Conservation (phyloP, 1,140 invertebrate species). For the Arctopsyche grandis region DNA sequence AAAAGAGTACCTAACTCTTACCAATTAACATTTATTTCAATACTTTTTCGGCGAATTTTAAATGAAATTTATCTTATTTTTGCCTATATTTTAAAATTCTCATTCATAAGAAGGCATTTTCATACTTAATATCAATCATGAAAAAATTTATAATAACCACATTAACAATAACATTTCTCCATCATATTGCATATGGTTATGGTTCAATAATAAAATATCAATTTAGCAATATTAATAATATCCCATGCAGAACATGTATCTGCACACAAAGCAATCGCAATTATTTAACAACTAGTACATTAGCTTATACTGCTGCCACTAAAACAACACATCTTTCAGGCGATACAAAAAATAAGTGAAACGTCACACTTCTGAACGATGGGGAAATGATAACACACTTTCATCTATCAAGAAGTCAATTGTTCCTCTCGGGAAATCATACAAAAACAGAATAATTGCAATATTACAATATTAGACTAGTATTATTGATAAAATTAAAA, state of each 20-base stretch:
- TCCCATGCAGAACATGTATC: slow-evolving; percentile 49
- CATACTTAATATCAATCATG: slow-evolving; percentile 48
- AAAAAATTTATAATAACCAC: slow-evolving; percentile 42
- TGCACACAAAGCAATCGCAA: slow-evolving; percentile 52
- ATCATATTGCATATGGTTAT: slow-evolving; percentile 40
- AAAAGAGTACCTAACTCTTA: slow-evolving; percentile 28
- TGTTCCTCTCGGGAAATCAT: no score
- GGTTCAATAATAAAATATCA: slow-evolving; percentile 54
- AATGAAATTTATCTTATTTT: slow-evolving; percentile 26
- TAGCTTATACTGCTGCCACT: slow-evolving; percentile 49
- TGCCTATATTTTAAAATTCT: slow-evolving; percentile 33
- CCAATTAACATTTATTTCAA: slow-evolving; percentile 25
- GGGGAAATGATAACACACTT: not conserved
- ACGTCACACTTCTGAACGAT: slow-evolving; percentile 28
- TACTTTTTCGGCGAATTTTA: slow-evolving; percentile 26
- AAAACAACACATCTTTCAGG: slow-evolving; percentile 44
- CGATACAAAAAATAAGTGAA: slow-evolving; percentile 42
- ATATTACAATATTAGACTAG: slow-evolving; percentile 24
- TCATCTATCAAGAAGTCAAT: not conserved
- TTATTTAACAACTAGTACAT: slow-evolving; percentile 53
- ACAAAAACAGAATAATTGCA: slow-evolving; percentile 10
- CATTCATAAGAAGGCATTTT: slow-evolving; percentile 48
- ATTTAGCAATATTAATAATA: slow-evolving; percentile 54
- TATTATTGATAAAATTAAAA: slow-evolving; percentile 23
- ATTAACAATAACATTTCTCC: slow-evolving; percentile 42